Conservation (phyloP, 1,140 invertebrate genomes). For the Cecropterus lyciades region DNA sequence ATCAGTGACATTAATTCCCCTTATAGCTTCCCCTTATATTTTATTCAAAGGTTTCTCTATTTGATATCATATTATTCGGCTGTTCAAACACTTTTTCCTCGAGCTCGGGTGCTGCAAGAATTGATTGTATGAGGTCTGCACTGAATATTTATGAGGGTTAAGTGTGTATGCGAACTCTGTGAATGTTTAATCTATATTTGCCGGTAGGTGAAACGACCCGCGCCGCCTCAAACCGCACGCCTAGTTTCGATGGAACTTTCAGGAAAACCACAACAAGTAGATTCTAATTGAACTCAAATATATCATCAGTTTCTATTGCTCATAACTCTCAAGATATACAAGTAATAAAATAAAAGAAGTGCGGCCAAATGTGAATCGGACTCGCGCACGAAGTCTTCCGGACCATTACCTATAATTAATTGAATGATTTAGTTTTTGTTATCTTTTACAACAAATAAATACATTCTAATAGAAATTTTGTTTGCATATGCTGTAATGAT, state of each 20-base stretch:
- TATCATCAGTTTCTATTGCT: not conserved
- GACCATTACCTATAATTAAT: too few species aligned
- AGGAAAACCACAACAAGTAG: constrained; percentile 35
- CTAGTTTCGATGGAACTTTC: constrained; percentile 49
- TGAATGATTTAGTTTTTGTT: too few species aligned
- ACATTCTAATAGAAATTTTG: too few species aligned
- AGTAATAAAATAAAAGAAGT: not conserved
- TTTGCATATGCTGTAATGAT: too few species aligned
- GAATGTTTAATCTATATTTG: constrained; percentile 80
- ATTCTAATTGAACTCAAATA: constrained; percentile 14
- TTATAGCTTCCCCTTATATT: constrained; percentile 46
- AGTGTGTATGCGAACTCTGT: constrained; percentile 80
- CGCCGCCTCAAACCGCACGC: constrained; percentile 40
- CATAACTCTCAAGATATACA: not conserved
- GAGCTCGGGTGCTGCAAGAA: constrained; percentile 66
- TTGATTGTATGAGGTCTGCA: constrained; percentile 75
- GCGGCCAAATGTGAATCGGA: too few species aligned
- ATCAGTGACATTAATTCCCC: constrained; percentile 21
- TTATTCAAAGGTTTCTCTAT: constrained; percentile 67
- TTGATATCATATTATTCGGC: constrained; percentile 72
- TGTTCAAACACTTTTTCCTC: constrained; percentile 73
- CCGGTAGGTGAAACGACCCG: constrained; percentile 50
- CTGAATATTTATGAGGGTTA: constrained; percentile 82
- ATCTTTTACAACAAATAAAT: too few species aligned
- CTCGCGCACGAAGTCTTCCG: too few species aligned